Evolutionary conservation across 1,140 invertebrate species (phyloP).

Genomic region (Ostrea edulis): DNA sequence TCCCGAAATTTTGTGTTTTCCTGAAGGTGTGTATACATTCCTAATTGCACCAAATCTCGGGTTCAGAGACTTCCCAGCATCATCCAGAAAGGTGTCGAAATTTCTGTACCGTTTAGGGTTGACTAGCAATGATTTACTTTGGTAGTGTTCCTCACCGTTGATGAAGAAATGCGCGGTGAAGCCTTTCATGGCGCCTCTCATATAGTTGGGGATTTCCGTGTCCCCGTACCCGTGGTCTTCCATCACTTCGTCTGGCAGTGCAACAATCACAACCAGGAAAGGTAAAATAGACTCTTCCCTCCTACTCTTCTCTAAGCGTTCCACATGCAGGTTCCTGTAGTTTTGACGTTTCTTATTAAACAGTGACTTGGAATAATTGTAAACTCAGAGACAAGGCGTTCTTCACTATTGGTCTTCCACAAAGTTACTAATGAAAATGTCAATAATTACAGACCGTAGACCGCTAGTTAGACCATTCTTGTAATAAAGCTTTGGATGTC

Average conservation of each 20-base stretch:
- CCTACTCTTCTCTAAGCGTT: too few species aligned
- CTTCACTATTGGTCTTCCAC: not conserved
- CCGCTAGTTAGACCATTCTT: slow-evolving; percentile 33
- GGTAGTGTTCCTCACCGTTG: slow-evolving; percentile 47
- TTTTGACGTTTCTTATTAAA: not conserved
- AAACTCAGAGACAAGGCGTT: not conserved
- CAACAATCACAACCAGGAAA: too few species aligned
- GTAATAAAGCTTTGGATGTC: slow-evolving; percentile 21
- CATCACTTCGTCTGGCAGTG: slow-evolving; percentile 6
- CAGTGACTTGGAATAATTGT: not conserved
- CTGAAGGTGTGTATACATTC: slow-evolving; percentile 47
- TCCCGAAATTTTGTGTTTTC: slow-evolving; percentile 40
- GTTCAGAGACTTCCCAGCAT: slow-evolving; percentile 47
- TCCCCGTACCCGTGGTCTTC: not conserved
- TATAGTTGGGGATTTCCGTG: slow-evolving; percentile 31
- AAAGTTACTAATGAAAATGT: slow-evolving; percentile 33
- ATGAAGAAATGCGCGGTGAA: slow-evolving; percentile 38
- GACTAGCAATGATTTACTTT: slow-evolving; percentile 48
- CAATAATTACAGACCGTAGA: not conserved
- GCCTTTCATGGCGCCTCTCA: slow-evolving; percentile 37
- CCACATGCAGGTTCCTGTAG: not conserved
- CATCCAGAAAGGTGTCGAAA: slow-evolving; percentile 50
- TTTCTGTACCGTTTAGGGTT: slow-evolving; percentile 40
- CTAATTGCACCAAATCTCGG: slow-evolving; percentile 52
- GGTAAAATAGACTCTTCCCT: too few species aligned